These are phyloP conservation scores for Dipodomys spectabilis DNA, from an alignment of 2,113 vertebrate genomes.

Conservation along the genomic window DNA sequence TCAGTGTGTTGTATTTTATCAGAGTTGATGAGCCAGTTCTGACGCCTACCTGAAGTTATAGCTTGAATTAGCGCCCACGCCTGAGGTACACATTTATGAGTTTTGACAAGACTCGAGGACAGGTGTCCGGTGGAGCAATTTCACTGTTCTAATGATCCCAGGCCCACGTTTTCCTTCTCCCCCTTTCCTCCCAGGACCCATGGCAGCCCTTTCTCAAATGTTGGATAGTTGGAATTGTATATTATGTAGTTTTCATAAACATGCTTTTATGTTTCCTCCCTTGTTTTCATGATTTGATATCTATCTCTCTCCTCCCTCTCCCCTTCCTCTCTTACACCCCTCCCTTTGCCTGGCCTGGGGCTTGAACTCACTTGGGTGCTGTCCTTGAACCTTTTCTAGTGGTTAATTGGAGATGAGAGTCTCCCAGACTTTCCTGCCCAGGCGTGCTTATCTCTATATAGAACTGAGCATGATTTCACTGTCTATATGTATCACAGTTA, in stretches of 20 bases:
- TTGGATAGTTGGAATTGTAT: not conserved
- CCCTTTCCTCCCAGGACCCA: not conserved
- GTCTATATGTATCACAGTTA: too few relatives aligned
- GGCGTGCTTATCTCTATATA: too few relatives aligned
- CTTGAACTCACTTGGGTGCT: too few relatives aligned
- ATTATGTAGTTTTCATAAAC: not conserved
- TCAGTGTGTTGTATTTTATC: fast-evolving
- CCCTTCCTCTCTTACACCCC: too few relatives aligned
- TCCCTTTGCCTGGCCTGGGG: too few relatives aligned
- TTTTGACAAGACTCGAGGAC: not conserved
- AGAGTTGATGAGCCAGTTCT: not conserved
- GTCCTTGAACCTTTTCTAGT: too few relatives aligned
- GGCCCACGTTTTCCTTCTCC: not conserved
- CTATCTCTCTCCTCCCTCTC: too few relatives aligned
- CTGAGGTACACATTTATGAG: too few relatives aligned
- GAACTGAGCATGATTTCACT: fast-evolving
- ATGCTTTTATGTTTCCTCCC: fast-evolving
- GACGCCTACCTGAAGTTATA: fast-evolving
- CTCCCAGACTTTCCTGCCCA: too few relatives aligned
- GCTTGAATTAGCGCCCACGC: not conserved
- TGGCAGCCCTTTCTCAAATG: too few relatives aligned
- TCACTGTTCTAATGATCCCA: fast-evolving
- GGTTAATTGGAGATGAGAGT: too few relatives aligned
- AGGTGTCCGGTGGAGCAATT: fast-evolving
- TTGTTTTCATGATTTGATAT: too few relatives aligned